A percentile compares a stretch with the other conserved stretches of the same genome.
These are phyloP conservation scores for Phylloscopus whistleri DNA, from an alignment of 2,113 vertebrate species.

Conservation along the genomic window DNA sequence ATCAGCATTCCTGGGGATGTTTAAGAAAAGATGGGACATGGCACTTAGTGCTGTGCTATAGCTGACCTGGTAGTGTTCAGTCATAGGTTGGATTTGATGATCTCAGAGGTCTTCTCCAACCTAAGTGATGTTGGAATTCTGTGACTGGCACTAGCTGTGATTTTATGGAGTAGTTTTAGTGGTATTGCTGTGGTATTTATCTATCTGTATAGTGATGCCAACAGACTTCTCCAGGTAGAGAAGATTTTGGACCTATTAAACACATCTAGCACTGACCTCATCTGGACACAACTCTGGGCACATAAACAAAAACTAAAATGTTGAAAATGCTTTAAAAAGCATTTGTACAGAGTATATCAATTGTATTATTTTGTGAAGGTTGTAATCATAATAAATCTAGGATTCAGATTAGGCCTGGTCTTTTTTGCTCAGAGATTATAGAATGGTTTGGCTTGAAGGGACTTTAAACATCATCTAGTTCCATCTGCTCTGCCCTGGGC, in stretches of 20 bases:
- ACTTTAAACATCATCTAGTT: neutral
- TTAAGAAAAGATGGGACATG: neutral
- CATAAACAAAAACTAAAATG: neutral
- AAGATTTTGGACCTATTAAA: neutral
- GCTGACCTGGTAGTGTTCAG: neutral
- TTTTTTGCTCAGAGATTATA: neutral
- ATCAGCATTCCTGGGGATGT: neutral
- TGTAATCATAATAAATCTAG: neutral
- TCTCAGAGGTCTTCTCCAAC: neutral
- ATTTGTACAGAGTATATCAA: neutral
- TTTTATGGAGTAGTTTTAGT: neutral
- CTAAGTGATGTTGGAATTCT: neutral
- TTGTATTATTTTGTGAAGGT: neutral
- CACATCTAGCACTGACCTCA: neutral
- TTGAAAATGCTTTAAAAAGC: neutral
- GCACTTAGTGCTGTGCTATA: neutral
- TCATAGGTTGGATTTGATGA: neutral
- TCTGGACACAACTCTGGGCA: neutral
- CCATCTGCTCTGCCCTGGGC: neutral
- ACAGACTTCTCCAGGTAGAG: neutral
- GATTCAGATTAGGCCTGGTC: neutral
- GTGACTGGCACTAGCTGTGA: rapidly evolving
- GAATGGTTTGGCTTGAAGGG: neutral
- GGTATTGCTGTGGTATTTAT: neutral
- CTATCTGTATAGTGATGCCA: neutral